These are phyloP conservation scores for Pogonus chalceus DNA, from an alignment of 1,140 invertebrate species.

Conservation along the genomic window DNA sequence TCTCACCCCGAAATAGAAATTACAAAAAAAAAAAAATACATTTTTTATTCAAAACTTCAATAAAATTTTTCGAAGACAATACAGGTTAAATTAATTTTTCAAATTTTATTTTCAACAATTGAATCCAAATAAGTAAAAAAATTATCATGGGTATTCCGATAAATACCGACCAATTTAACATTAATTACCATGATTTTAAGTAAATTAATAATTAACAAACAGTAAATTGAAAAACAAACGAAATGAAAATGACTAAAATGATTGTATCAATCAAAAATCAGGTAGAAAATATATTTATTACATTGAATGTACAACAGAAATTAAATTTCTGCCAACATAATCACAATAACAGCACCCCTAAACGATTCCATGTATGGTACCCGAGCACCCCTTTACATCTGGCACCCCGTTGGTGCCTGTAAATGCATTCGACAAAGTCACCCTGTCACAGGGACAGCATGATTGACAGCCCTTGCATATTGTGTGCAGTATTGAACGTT, in stretches of 20 bases:
- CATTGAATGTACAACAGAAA: neutral
- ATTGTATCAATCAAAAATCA: neutral
- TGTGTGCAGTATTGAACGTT: constrained; percentile 3
- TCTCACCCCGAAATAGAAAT: too few species aligned
- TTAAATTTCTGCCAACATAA: neutral
- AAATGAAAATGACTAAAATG: neutral
- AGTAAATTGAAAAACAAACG: neutral
- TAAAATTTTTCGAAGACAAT: too few species aligned
- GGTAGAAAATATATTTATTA: neutral
- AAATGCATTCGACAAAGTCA: neutral
- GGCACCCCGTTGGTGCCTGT: too few species aligned
- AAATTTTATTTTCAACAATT: too few species aligned
- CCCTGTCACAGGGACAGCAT: neutral
- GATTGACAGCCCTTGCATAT: neutral
- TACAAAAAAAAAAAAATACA: too few species aligned
- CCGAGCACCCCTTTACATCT: too few species aligned
- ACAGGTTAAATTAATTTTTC: too few species aligned
- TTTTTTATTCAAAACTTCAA: too few species aligned
- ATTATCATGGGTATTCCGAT: too few species aligned
- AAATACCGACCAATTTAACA: too few species aligned
- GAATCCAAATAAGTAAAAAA: too few species aligned
- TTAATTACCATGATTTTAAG: neutral
- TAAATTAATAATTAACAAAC: neutral
- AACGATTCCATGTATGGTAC: neutral
- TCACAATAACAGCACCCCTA: neutral